Base-by-base conservation (phyloP, 2,113 vertebrate genomes). In the Cynoglossus semilaevis region DNA sequence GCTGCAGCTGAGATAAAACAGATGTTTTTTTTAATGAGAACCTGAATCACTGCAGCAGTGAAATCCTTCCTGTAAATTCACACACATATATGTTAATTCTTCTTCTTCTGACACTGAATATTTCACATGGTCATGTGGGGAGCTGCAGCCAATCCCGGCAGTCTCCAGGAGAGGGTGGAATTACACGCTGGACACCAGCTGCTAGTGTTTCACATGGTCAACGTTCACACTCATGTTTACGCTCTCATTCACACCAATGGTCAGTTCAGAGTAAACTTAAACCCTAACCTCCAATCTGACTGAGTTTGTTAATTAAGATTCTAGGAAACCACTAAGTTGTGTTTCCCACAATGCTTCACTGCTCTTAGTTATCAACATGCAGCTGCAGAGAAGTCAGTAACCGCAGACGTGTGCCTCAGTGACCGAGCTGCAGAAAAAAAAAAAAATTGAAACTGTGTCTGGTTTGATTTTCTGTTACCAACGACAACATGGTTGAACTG, bases 1-100 rank as follows among this genome's bases (percentile, higher is more conserved):
- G 64, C 35, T 19, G 59, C 59, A 59, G 38, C 5, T 50, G 62
- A 73, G 60, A 77, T 14, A 19, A 77, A 70, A 59, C 78, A 82
- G 80, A 82, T 84, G 72, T 47, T 62, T 71, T 61, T n/a, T 63
- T 40, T 73, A 58, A 65, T 36, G 29, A 46, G 52, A 76, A 62
- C 58, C 8, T 14, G 47, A 71, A 60, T 37, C 22, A 70, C 3
- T 29, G 22, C 22, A 29, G 22, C 22, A 29, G 22, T 6, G 6
- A 29, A 29, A 6, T 29, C 22, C 6, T 29, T 29, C 72, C 70
- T 36, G 37, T 19, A 56, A 11, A 29, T 43, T 47, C 11, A 18
- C 60, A 10, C 54, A 54, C 55, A 49, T 41, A 38, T 47, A 47
- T 49, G 62, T 59, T 16, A 56, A 63, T 59, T 58, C 47, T 67